phyloP scores from a whole-genome alignment of 2,797 vertebrate species.

The Petrocephalus schoutedeni region DNA sequence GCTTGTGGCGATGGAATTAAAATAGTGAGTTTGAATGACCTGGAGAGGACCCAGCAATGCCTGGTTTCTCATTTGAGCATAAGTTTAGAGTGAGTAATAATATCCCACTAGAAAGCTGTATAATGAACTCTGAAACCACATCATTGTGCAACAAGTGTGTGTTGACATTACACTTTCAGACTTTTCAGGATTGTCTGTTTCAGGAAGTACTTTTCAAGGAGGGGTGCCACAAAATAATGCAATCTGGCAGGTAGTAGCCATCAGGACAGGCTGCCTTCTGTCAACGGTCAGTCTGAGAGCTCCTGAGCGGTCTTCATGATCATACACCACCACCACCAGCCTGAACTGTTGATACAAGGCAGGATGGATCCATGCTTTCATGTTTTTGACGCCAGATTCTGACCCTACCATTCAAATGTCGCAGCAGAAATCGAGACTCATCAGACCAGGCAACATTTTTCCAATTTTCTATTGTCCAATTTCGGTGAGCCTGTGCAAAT shows the following conservation, averaged over 20 bases:
- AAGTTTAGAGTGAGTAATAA: neutral
- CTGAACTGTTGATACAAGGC: too few relatives aligned
- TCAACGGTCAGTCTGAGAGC: neutral
- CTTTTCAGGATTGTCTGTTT: neutral
- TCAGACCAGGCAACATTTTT: too few relatives aligned
- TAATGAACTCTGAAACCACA: neutral
- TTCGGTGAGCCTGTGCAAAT: too few relatives aligned
- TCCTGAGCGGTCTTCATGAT: neutral
- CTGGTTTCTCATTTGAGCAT: neutral
- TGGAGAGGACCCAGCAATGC: neutral
- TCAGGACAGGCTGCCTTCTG: neutral
- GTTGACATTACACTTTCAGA: neutral
- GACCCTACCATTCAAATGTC: too few relatives aligned
- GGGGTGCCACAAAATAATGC: neutral
- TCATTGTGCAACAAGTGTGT: neutral
- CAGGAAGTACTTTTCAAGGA: neutral
- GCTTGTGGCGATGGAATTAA: neutral
- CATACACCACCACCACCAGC: too few relatives aligned
- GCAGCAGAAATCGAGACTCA: too few relatives aligned
- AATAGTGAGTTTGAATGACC: neutral
- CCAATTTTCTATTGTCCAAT: too few relatives aligned
- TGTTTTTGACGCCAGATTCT: too few relatives aligned
- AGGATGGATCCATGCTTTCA: too few relatives aligned
- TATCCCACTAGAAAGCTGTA: neutral
- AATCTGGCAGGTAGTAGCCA: neutral